phyloP scores from a whole-genome alignment of 2,888 invertebrate genomes.

The Heteropelma amictum region DNA sequence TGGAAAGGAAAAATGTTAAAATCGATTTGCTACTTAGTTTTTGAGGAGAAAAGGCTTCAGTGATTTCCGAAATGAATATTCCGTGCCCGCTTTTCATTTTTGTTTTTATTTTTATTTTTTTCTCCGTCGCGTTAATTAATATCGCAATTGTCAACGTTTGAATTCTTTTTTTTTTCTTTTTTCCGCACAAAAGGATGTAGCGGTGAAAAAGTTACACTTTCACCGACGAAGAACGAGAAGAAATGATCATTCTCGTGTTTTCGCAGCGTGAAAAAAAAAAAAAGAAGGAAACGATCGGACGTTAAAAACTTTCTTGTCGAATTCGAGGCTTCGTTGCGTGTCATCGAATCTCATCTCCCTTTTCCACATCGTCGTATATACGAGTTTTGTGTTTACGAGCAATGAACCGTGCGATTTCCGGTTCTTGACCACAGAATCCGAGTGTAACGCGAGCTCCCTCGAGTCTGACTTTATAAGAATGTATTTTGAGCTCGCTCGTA shows the following conservation, averaged over 20 bases:
- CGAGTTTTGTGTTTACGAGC: neutral
- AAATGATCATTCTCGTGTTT: constrained; percentile 1
- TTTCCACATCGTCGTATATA: constrained; percentile 2
- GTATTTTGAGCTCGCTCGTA: no score
- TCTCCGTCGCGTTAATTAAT: no score
- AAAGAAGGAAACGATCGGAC: no score
- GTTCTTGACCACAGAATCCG: neutral
- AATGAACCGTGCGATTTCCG: neutral
- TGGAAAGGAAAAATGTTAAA: no score
- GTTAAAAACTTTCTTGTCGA: constrained; percentile 30
- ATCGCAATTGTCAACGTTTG: neutral
- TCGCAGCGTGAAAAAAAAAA: constrained; percentile 6
- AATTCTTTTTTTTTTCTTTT: neutral
- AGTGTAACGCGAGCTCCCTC: neutral
- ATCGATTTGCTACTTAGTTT: no score
- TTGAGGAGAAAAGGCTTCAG: no score
- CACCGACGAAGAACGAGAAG: constrained; percentile 30
- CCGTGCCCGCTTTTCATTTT: no score
- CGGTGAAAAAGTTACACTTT: constrained; percentile 37
- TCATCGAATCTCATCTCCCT: constrained; percentile 2
- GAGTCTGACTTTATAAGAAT: constrained; percentile 1
- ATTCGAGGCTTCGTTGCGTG: constrained; percentile 25
- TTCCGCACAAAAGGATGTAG: neutral
- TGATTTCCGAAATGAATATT: no score
- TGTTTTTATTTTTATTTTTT: no score